Conservation (phyloP, 1,140 invertebrate genomes). For the Drosophila leontia region DNA sequence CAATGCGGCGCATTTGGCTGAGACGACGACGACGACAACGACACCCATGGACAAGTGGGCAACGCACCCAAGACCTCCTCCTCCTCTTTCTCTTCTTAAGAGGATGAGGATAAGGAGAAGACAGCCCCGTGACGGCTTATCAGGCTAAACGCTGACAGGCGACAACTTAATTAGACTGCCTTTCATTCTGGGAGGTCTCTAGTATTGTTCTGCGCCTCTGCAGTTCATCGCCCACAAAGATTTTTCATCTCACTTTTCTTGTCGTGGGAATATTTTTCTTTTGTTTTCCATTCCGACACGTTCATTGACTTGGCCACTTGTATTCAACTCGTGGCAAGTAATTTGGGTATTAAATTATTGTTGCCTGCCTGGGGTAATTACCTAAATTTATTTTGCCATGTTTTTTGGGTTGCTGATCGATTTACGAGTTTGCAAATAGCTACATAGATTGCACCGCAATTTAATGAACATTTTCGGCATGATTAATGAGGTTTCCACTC, state of each 20-base stretch:
- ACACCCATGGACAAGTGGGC: slow-evolving; percentile 59
- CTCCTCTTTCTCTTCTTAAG: neutral
- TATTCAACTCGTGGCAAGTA: slow-evolving; percentile 42
- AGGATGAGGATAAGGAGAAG: slow-evolving; percentile 5
- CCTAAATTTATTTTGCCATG: slow-evolving; percentile 55
- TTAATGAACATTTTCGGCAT: slow-evolving; percentile 65
- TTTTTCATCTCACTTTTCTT: slow-evolving; percentile 23
- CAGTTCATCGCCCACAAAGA: slow-evolving; percentile 19
- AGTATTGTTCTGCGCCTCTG: slow-evolving; percentile 28
- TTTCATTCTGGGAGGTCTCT: slow-evolving; percentile 40
- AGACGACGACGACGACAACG: slow-evolving; percentile 17
- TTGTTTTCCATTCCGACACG: slow-evolving; percentile 63
- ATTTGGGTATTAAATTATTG: slow-evolving; percentile 58
- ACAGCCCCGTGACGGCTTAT: slow-evolving; percentile 53
- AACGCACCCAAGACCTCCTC: slow-evolving; percentile 26
- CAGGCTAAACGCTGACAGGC: slow-evolving; percentile 64
- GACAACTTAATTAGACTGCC: slow-evolving; percentile 76
- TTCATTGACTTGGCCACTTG: slow-evolving; percentile 65
- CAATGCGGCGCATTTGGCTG: slow-evolving; percentile 43
- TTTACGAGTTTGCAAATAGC: slow-evolving; percentile 71
- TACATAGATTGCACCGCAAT: slow-evolving; percentile 47
- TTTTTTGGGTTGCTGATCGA: slow-evolving; percentile 33
- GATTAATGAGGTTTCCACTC: slow-evolving; percentile 71
- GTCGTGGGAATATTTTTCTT: slow-evolving; percentile 29
- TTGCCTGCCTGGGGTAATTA: slow-evolving; percentile 53